phyloP scores from a whole-genome alignment of 2,888 invertebrate species.

The Dioctria linearis region DNA sequence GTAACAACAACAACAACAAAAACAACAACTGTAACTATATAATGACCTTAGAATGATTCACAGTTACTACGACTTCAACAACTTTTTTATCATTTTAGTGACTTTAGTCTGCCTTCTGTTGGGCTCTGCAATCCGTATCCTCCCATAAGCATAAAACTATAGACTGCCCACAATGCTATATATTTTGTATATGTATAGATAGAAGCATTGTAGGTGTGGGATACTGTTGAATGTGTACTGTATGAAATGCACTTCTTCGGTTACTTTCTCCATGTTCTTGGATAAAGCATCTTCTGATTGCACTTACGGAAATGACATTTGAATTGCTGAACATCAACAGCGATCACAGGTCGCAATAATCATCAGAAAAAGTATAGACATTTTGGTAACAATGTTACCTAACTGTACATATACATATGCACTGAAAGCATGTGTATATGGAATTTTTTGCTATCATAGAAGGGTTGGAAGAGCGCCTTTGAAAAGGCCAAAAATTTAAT shows the following conservation, averaged over 20 bases:
- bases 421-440: background rate
- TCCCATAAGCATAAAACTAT: background rate
- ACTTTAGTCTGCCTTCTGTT: too few species aligned
- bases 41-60: too few species aligned
- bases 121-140: too few species aligned
- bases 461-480: background rate
- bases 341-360: background rate
- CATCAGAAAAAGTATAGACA: background rate
- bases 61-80: too few species aligned
- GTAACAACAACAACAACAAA: too few species aligned
- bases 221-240: constrained; percentile 25
- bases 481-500: constrained; percentile 29
- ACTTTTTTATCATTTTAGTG: too few species aligned
- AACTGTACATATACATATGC: too few species aligned
- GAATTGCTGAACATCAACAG: constrained; percentile 3
- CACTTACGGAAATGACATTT: constrained; percentile 32
- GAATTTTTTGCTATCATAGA: background rate
- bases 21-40: too few species aligned
- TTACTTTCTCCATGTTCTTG: background rate
- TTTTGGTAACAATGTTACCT: background rate
- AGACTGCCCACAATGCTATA: constrained; percentile 11
- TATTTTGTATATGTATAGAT: background rate
- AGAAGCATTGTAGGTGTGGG: background rate
- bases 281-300: constrained; percentile 26
- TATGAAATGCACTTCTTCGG: constrained; percentile 30